These are phyloP conservation scores for Melanostigma gelatinosum DNA, from an alignment of 2,113 vertebrate species.

Conservation along the genomic window DNA sequence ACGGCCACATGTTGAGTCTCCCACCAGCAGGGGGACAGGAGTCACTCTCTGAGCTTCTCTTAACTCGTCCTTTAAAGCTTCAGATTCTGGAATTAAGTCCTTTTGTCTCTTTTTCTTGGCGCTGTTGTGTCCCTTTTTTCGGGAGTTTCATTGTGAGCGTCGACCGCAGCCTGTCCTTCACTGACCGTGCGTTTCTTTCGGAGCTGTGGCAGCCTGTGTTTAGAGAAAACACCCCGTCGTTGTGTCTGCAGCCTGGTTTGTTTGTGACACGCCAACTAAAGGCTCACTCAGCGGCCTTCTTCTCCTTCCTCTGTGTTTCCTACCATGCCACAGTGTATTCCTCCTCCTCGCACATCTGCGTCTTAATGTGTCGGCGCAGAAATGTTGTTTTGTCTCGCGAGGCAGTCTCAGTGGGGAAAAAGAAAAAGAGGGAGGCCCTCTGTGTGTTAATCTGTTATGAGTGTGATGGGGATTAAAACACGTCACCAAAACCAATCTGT, in stretches of 20 bases:
- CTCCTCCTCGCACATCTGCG: constrained; percentile 16
- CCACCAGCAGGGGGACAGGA: constrained; percentile 62
- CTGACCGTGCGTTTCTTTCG: constrained; percentile 19
- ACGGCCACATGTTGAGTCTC: constrained; percentile 24
- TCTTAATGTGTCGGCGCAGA: neutral
- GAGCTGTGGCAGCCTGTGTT: constrained; percentile 44
- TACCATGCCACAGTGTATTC: neutral
- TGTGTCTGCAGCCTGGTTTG: constrained; percentile 51
- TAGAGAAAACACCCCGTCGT: constrained; percentile 43
- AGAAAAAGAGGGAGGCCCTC: neutral
- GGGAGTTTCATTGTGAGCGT: constrained; percentile 25
- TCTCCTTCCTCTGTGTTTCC: constrained; percentile 37
- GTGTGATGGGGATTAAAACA: constrained; percentile 63
- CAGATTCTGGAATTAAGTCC: neutral
- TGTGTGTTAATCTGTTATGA: constrained; percentile 53
- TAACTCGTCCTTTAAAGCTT: neutral
- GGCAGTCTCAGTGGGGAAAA: constrained; percentile 12
- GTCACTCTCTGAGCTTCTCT: constrained; percentile 1
- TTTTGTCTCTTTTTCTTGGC: neutral
- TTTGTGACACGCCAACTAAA: constrained; percentile 40
- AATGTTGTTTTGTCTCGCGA: constrained; percentile 47
- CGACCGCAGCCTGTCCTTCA: constrained; percentile 28
- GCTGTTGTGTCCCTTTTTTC: constrained; percentile 3
- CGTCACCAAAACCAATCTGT: constrained; percentile 66
- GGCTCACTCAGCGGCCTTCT: constrained; percentile 29